Evolutionary conservation across 2,113 vertebrate genomes (phyloP), one percentile per base, ranked within the genome.

Genomic region (Laterallus jamaicensis): DNA sequence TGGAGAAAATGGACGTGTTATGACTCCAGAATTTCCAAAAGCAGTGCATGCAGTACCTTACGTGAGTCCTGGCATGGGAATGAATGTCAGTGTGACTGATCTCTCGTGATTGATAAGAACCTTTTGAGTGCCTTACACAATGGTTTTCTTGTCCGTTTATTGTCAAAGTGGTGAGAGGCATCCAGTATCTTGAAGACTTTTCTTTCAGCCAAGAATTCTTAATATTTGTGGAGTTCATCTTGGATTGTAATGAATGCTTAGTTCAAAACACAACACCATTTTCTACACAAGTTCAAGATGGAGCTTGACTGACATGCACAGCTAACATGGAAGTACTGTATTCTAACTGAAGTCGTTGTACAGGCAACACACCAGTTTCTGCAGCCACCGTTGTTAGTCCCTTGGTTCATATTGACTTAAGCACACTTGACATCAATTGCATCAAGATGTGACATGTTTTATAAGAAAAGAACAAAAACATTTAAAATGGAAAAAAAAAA

Each of bases 81-180:
- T 99, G 98, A 99, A 99, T 98, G 99, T 99, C 99, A 99, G 99
- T 99, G 98, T 99, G 98, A 99, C 99, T 98, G 99, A 99, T 98
- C 98, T 99, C 98, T 99, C 98, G 97, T 99, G 99, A 99, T 99
- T 98, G 98, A 98, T 98, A 98, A 98, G 98, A 98, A 99, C 99
- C 98, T 99, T 98, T 98, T 98, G 99, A 99, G 99, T 99, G 99
- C 99, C 99, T 99, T 99, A 99, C 98, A 99, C 98, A 98, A 98
- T 98, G 99, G 98, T 99, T 99, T 99, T 98, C 98, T 98, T 98
- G 98, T 99, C 98, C 86, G 98, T 97, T 98, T 98, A 97, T 98
- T 98, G 98, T 98, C 98, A 97, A 98, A 98, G 96, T 98, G 98
- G 97, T 98, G 97, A 98, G 98, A 98, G 98, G 98, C 98, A 98